phyloP scores from a whole-genome alignment of 1,140 invertebrate species.

The Leptinotarsa texana region DNA sequence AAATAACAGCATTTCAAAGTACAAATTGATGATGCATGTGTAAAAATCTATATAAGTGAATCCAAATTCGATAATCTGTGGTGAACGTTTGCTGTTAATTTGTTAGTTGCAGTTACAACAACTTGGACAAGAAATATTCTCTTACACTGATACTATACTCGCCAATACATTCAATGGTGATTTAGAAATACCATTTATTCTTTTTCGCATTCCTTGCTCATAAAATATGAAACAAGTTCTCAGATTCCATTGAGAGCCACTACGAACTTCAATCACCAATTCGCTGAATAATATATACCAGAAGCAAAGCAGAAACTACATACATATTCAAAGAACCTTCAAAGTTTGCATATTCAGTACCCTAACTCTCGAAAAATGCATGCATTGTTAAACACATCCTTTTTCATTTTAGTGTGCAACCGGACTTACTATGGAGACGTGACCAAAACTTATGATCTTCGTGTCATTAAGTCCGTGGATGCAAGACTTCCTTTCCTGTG shows the following conservation, averaged over 20 bases:
- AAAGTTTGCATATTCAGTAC: not conserved
- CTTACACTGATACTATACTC: no score
- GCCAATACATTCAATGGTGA: no score
- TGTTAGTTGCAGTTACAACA: no score
- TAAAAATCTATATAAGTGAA: no score
- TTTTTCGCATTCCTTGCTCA: not conserved
- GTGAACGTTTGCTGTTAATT: no score
- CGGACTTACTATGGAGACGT: constrained; percentile 86
- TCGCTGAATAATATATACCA: not conserved
- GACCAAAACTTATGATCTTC: constrained; percentile 78
- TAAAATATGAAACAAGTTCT: not conserved
- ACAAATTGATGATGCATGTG: no score
- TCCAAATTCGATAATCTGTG: no score
- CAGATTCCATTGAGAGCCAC: not conserved
- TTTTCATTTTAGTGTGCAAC: constrained; percentile 71
- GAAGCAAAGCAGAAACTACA: not conserved
- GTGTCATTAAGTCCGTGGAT: constrained; percentile 67
- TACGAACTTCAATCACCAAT: no score
- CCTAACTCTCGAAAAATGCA: not conserved
- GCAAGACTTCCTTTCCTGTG: constrained; percentile 81
- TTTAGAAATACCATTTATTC: not conserved
- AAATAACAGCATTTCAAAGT: no score
- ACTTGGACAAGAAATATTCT: no score
- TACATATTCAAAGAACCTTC: not conserved
- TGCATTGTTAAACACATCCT: constrained; percentile 14